phyloP scores from a whole-genome alignment of 2,797 vertebrate species.

The Botia almorhae region DNA sequence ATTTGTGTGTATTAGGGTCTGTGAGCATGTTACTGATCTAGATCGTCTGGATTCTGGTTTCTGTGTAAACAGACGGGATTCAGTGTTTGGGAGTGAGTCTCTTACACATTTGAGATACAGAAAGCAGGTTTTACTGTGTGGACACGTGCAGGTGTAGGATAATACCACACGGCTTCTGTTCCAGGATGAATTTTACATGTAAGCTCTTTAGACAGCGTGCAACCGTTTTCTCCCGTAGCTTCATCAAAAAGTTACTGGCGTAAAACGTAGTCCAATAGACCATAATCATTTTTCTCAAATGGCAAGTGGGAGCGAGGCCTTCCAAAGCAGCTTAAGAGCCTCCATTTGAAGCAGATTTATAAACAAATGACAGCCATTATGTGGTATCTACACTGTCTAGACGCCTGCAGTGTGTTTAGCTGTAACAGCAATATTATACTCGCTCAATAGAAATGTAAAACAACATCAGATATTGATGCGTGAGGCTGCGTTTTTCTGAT shows the following conservation, averaged over 20 bases:
- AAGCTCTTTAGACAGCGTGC: constrained; percentile 60
- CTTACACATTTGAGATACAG: constrained; percentile 57
- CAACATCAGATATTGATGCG: not conserved
- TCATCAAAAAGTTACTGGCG: constrained; percentile 68
- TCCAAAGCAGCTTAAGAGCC: constrained; percentile 37
- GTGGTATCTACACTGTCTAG: constrained; percentile 29
- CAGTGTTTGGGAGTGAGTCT: not conserved
- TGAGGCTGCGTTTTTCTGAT: not conserved
- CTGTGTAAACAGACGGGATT: constrained; percentile 42
- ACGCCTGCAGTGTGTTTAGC: constrained; percentile 16
- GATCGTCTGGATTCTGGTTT: constrained; percentile 42
- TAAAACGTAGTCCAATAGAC: constrained; percentile 71
- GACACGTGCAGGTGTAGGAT: constrained; percentile 66
- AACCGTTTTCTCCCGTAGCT: constrained; percentile 64
- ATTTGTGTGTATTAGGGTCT: not conserved
- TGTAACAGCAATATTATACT: constrained; percentile 21
- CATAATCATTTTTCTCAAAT: constrained; percentile 63
- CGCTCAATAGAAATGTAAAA: constrained; percentile 7
- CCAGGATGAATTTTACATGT: constrained; percentile 74
- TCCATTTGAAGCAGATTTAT: constrained; percentile 44
- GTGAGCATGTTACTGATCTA: not conserved
- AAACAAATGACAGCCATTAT: constrained; percentile 57
- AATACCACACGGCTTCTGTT: constrained; percentile 72
- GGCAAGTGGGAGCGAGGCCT: constrained; percentile 50
- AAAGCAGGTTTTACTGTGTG: constrained; percentile 67